Evolutionary conservation across 2,888 invertebrate genomes (phyloP).

Genomic region (Troglohyphantes excavatus): DNA sequence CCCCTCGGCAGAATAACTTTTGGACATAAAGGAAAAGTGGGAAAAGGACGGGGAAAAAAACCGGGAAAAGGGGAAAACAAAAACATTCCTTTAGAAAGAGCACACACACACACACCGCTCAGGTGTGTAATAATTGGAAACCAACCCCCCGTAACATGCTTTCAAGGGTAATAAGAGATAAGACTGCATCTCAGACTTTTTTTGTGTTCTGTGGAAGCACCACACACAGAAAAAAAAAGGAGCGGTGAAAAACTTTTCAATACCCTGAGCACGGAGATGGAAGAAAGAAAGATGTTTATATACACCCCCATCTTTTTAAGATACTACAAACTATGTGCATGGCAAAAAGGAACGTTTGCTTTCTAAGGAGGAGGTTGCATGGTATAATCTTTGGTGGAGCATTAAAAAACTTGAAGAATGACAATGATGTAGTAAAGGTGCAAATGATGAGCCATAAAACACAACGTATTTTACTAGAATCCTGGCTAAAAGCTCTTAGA

Average conservation of each 20-base stretch:
- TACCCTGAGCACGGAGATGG: constrained; percentile 8
- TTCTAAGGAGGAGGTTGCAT: neutral
- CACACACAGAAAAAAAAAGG: constrained; percentile 27
- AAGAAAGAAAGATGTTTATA: neutral
- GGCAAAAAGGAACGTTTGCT: neutral
- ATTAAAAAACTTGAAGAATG: too few species aligned
- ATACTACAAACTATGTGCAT: neutral
- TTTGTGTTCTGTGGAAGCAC: constrained; percentile 14
- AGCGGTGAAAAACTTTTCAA: constrained; percentile 27
- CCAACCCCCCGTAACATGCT: constrained; percentile 33
- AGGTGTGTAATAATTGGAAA: constrained; percentile 47
- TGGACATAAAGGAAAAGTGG: neutral
- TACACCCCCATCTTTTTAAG: constrained; percentile 14
- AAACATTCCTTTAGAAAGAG: neutral
- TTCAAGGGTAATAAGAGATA: constrained; percentile 50
- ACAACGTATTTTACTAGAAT: too few species aligned
- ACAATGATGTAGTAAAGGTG: too few species aligned
- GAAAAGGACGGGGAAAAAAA: neutral
- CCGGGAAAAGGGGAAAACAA: neutral
- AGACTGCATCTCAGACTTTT: constrained; percentile 3
- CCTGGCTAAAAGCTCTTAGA: too few species aligned
- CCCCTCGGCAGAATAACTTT: neutral
- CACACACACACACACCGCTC: neutral
- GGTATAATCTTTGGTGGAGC: too few species aligned
- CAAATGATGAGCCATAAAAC: too few species aligned